Percentiles rank a stretch among this genome's conserved stretches.
phyloP scores from a whole-genome alignment of 2,888 invertebrate genomes.

The Xestia xanthographa region DNA sequence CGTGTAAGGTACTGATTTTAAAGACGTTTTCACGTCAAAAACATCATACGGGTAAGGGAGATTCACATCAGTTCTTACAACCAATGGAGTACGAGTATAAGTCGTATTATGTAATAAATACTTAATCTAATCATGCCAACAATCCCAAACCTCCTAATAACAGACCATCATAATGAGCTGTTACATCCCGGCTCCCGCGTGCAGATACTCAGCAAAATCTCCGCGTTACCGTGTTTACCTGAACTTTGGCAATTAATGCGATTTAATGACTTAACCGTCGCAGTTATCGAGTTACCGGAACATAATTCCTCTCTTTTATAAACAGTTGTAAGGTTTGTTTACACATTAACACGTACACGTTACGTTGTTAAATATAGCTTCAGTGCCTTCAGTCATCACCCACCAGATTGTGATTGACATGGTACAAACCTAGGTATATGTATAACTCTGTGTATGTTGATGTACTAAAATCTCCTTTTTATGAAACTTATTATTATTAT shows the following conservation, averaged over 20 bases:
- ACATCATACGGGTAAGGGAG: neutral
- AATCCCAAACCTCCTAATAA: slow-evolving; percentile 1
- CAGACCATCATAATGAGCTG: slow-evolving; percentile 4
- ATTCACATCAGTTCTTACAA: neutral
- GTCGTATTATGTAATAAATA: neutral
- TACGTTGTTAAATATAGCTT: neutral
- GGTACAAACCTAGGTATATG: no score
- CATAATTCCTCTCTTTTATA: no score
- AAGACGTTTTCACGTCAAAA: no score
- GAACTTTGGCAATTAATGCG: slow-evolving; percentile 20
- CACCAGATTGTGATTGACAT: no score
- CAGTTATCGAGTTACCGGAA: neutral
- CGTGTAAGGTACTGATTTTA: no score
- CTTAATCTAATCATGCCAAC: neutral
- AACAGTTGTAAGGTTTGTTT: neutral
- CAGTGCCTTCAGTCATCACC: no score
- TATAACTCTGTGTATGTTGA: no score
- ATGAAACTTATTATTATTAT: no score
- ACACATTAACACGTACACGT: neutral
- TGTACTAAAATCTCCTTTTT: no score
- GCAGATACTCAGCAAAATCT: neutral
- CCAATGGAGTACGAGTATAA: neutral
- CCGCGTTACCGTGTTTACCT: neutral
- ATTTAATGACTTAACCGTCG: slow-evolving; percentile 15
- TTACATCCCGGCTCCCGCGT: neutral